Evolutionary conservation across 2,888 invertebrate genomes (phyloP).

Genomic region (Cynaeus angustus): DNA sequence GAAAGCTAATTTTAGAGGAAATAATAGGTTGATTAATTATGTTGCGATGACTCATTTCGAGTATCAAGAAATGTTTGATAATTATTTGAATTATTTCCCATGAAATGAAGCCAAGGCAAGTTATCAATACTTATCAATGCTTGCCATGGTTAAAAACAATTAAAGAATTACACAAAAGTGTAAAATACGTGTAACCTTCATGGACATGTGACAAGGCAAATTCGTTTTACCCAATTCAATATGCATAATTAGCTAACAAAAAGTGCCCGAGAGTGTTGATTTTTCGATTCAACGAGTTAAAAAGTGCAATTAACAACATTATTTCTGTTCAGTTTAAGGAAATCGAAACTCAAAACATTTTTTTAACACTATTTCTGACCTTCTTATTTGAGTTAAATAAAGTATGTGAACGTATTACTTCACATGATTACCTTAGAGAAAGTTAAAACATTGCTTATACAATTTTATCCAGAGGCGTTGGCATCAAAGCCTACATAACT

Average conservation of each 20-base stretch:
- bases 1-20: constrained; percentile 20
- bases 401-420: constrained; percentile 28
- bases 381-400: constrained; percentile 7
- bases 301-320: too few species aligned
- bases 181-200: constrained; percentile 29
- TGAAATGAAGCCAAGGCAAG: constrained; percentile 41
- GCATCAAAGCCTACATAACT: neutral
- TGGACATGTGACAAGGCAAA: constrained; percentile 19
- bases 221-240: constrained; percentile 23
- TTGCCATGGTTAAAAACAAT: constrained; percentile 3
- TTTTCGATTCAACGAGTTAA: too few species aligned
- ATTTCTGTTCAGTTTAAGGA: too few species aligned
- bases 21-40: neutral
- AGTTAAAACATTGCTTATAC: constrained; percentile 36
- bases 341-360: too few species aligned
- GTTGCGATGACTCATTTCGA: constrained; percentile 1
- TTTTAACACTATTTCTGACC: too few species aligned
- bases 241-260: too few species aligned
- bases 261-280: too few species aligned
- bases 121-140: constrained; percentile 27
- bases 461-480: constrained; percentile 34
- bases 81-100: constrained; percentile 40
- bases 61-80: neutral
- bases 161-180: constrained; percentile 17
- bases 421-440: constrained; percentile 24